Conservation (phyloP, 2,113 vertebrate species). For the Trochalopteron elliotii region DNA sequence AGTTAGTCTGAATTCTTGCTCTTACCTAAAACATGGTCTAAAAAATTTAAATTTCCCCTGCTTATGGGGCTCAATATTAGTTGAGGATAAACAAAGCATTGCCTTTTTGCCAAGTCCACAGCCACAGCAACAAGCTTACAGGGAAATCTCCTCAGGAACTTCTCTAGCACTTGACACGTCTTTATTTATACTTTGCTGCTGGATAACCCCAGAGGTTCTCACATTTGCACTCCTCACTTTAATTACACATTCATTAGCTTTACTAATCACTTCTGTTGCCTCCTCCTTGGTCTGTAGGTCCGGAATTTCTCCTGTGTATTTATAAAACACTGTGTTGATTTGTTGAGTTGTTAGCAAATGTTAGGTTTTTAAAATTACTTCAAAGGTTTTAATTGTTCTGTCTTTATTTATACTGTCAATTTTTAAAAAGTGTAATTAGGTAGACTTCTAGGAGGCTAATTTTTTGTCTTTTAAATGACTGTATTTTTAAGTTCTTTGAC, state of each 20-base stretch:
- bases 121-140: not conserved
- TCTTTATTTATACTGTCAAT: not conserved
- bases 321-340: not conserved
- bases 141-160: not conserved
- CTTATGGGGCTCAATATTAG: not conserved
- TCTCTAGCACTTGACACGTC: not conserved
- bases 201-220: not conserved
- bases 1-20: not conserved
- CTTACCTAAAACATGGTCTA: not conserved
- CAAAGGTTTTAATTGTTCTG: not conserved
- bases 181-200: not conserved
- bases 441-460: not conserved
- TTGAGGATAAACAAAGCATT: not conserved
- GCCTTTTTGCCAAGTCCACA: not conserved
- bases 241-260: not conserved
- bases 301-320: not conserved
- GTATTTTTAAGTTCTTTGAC: not conserved
- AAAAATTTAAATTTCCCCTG: not conserved
- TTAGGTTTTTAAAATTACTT: not conserved
- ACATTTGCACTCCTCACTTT: not conserved
- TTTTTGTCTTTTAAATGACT: not conserved
- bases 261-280: not conserved
- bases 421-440: not conserved
- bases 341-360: not conserved
- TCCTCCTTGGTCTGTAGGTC: not conserved